Evolutionary conservation across 2,797 vertebrate genomes (phyloP).

Genomic region (Carapus acus): DNA sequence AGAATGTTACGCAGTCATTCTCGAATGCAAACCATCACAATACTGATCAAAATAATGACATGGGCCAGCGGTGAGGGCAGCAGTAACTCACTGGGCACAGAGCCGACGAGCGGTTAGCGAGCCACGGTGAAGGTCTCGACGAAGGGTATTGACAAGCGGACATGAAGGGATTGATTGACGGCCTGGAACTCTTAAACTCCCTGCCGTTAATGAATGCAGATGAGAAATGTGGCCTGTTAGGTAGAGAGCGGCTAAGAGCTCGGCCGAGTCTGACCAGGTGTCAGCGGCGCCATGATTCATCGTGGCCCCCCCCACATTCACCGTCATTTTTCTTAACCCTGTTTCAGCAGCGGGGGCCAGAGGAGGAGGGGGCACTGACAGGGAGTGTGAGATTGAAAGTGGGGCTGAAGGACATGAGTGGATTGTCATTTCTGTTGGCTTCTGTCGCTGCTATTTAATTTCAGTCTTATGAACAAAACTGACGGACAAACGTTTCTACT

Average conservation of each 20-base stretch:
- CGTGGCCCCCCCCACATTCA: conserved; percentile 18
- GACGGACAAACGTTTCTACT: too few species aligned
- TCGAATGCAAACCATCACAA: too few species aligned
- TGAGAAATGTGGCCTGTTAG: conserved; percentile 32
- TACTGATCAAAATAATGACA: conserved; percentile 34
- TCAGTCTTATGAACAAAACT: too few species aligned
- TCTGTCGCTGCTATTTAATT: background rate
- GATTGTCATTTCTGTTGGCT: background rate
- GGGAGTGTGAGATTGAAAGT: conserved; percentile 18
- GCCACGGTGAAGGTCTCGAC: conserved; percentile 20
- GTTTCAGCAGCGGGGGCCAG: conserved; percentile 8
- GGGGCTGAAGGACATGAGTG: background rate
- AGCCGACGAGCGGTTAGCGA: conserved; percentile 14
- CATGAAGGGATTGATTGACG: conserved; percentile 39
- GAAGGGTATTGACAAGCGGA: conserved; percentile 28
- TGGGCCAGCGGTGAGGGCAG: conserved; percentile 9
- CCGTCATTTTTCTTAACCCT: conserved; percentile 26
- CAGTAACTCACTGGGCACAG: conserved; percentile 9
- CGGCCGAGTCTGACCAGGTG: conserved; percentile 10
- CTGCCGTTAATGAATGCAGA: conserved; percentile 32
- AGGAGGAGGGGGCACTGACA: conserved; percentile 13
- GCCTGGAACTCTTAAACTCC: conserved; percentile 31
- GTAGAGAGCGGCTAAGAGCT: conserved; percentile 15
- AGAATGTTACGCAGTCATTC: too few species aligned
- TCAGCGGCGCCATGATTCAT: conserved; percentile 39